Conservation (phyloP, 2,797 vertebrate species). For the Babyrousa celebensis region DNA sequence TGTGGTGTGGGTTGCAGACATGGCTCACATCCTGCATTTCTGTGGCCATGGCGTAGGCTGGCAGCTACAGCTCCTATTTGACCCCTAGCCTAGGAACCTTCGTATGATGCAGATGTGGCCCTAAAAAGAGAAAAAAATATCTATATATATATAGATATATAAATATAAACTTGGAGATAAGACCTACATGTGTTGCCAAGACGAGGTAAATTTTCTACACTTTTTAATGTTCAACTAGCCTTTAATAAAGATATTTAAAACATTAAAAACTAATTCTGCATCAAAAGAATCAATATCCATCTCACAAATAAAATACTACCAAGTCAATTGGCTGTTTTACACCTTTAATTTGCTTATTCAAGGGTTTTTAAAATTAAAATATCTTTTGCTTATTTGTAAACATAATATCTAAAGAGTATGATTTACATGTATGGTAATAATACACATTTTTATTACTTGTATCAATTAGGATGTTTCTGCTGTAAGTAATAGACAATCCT, state of each 20-base stretch:
- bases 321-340: not conserved
- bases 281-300: constrained; percentile 13
- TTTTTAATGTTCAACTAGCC: constrained; percentile 33
- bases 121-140: too few relatives aligned
- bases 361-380: constrained; percentile 50
- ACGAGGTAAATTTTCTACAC: not conserved
- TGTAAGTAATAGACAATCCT: constrained; percentile 12
- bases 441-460: not conserved
- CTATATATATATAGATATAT: not conserved
- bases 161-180: constrained; percentile 49
- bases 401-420: not conserved
- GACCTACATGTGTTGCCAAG: not conserved
- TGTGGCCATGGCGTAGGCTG: too few relatives aligned
- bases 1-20: too few relatives aligned
- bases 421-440: not conserved
- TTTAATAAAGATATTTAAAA: constrained; percentile 54
- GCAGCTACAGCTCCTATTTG: too few relatives aligned
- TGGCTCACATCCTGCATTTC: too few relatives aligned
- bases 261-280: constrained; percentile 16
- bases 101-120: too few relatives aligned
- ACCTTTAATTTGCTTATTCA: constrained; percentile 12
- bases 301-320: not conserved
- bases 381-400: not conserved
- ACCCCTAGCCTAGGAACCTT: too few relatives aligned
- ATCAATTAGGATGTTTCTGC: not conserved